Evolutionary conservation across 2,888 invertebrate species (phyloP).

Genomic region (Artemia sinica): DNA sequence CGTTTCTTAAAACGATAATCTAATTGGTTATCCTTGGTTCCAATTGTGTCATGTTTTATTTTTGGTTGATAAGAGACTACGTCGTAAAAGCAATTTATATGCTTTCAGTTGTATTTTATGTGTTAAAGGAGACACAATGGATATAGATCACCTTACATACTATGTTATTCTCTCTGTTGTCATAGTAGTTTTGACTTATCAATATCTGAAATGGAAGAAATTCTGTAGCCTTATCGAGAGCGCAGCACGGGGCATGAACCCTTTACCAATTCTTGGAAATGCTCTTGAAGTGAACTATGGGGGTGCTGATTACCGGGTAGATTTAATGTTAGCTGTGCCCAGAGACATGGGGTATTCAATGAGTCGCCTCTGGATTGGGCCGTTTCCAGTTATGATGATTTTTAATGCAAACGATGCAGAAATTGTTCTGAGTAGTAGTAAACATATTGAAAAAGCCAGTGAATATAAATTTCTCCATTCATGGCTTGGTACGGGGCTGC

Average conservation of each 20-base stretch:
- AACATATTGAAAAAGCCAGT: background rate
- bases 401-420: background rate
- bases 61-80: no score
- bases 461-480: constrained; percentile 5
- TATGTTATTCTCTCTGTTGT: no score
- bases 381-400: background rate
- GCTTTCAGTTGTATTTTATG: no score
- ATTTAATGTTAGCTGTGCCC: background rate
- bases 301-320: background rate
- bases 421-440: background rate
- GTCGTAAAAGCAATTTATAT: no score
- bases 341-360: background rate
- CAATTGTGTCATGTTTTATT: no score
- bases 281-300: constrained; percentile 5
- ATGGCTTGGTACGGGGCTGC: constrained; percentile 9
- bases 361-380: constrained; percentile 3
- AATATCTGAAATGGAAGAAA: background rate
- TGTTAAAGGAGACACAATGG: no score
- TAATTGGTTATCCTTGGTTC: no score
- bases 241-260: background rate
- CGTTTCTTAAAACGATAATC: no score
- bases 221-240: background rate
- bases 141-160: no score
- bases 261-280: constrained; percentile 5
- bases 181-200: background rate